phyloP scores from a whole-genome alignment of 2,888 invertebrate species.

The Drosophila suboccidentalis region DNA sequence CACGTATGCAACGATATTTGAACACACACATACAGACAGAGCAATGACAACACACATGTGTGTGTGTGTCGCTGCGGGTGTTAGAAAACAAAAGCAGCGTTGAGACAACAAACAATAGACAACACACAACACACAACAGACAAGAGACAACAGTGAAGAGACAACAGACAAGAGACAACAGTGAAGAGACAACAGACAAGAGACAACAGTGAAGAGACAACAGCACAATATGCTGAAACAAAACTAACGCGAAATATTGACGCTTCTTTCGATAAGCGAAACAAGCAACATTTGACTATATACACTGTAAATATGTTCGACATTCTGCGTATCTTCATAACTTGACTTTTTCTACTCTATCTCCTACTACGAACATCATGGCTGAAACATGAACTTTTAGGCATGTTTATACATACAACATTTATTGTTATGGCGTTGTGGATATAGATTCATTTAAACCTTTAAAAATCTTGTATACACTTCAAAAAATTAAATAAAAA shows the following conservation, averaged over 20 bases:
- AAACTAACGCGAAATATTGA: constrained; percentile 69
- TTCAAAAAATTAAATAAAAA: too few species aligned
- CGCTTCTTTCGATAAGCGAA: constrained; percentile 39
- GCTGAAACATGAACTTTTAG: too few species aligned
- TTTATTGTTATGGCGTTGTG: too few species aligned
- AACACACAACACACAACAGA: constrained; percentile 19
- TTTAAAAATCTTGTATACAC: too few species aligned
- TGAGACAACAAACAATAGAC: constrained; percentile 56
- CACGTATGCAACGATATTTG: constrained; percentile 81
- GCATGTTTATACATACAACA: too few species aligned
- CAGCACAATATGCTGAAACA: constrained; percentile 72
- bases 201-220: constrained; percentile 27
- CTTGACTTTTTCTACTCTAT: too few species aligned
- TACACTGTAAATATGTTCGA: constrained; percentile 42
- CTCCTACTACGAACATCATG: too few species aligned
- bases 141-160: constrained; percentile 32
- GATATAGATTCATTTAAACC: too few species aligned
- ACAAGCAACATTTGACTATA: constrained; percentile 38
- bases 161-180: constrained; percentile 20
- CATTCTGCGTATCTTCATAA: too few species aligned
- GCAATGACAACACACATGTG: constrained; percentile 42
- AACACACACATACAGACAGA: constrained; percentile 41
- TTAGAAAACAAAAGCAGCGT: constrained; percentile 77
- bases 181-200: constrained; percentile 21
- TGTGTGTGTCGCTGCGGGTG: constrained; percentile 78